A percentile compares a stretch with the other conserved stretches of the same genome.
Evolutionary conservation across 1,140 invertebrate genomes (phyloP).

Genomic region (Hypothenemus hampei): DNA sequence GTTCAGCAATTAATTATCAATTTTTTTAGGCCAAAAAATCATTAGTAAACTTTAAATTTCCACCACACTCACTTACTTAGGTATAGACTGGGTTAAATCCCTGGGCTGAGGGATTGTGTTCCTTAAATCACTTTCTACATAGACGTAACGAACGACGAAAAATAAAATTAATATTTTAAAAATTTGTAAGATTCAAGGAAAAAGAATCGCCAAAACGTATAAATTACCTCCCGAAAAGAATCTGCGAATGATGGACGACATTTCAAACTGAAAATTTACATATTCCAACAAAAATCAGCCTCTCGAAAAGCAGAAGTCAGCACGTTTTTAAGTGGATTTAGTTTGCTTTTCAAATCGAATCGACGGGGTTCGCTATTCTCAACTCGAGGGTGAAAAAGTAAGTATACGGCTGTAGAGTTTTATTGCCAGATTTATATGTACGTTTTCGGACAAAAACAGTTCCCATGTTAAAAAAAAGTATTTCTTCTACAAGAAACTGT

Average conservation of each 20-base stretch:
- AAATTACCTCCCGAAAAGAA: constrained; percentile 8
- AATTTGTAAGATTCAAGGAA: no score
- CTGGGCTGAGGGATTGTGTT: no score
- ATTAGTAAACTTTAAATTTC: no score
- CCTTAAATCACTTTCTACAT: neutral
- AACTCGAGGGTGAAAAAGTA: neutral
- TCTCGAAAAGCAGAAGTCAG: constrained; percentile 40
- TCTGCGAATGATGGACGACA: constrained; percentile 34
- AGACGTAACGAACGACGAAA: no score
- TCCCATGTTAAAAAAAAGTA: no score
- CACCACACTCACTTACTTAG: no score
- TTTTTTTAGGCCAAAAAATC: no score
- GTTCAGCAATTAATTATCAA: no score
- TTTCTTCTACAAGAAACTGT: no score
- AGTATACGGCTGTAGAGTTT: constrained; percentile 12
- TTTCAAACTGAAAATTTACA: constrained; percentile 39
- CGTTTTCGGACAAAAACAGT: no score
- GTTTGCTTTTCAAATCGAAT: constrained; percentile 28
- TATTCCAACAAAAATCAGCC: constrained; percentile 44
- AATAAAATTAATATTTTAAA: no score
- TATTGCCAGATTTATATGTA: constrained; percentile 17
- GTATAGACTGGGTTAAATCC: no score
- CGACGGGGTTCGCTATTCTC: constrained; percentile 12
- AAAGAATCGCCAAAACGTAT: constrained; percentile 11
- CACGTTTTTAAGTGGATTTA: constrained; percentile 43